phyloP scores from a whole-genome alignment of 2,113 vertebrate species.

The Dasyprocta punctata region DNA sequence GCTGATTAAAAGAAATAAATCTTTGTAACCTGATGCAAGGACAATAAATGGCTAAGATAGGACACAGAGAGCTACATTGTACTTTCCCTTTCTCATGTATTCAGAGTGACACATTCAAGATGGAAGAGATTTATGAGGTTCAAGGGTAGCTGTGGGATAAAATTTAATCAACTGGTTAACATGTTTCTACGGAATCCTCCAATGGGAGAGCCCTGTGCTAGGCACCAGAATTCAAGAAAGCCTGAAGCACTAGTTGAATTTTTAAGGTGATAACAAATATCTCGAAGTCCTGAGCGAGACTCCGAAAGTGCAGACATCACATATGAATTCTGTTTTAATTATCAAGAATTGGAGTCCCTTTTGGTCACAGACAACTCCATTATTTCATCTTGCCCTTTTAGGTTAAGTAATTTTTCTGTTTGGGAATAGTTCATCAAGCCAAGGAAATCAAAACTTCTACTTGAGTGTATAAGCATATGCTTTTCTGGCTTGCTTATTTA shows the following conservation, averaged over 20 bases:
- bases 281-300: neutral
- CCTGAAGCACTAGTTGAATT: neutral
- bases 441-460: neutral
- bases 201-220: neutral
- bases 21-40: constrained; percentile 10
- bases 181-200: neutral
- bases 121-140: constrained; percentile 19
- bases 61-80: neutral
- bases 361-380: neutral
- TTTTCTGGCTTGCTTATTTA: neutral
- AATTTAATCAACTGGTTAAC: constrained; percentile 31
- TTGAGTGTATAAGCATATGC: neutral
- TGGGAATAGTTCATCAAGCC: neutral
- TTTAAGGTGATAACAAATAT: neutral
- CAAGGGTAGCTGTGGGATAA: neutral
- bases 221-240: neutral
- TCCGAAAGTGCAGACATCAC: neutral
- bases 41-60: constrained; percentile 51
- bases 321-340: neutral
- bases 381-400: neutral
- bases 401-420: neutral
- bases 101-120: constrained; percentile 52
- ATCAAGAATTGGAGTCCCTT: neutral
- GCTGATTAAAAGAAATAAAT: constrained; percentile 72
- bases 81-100: constrained; percentile 25